Evolutionary conservation across 2,113 vertebrate species (phyloP).

Genomic region (Thamnaconus septentrionalis): DNA sequence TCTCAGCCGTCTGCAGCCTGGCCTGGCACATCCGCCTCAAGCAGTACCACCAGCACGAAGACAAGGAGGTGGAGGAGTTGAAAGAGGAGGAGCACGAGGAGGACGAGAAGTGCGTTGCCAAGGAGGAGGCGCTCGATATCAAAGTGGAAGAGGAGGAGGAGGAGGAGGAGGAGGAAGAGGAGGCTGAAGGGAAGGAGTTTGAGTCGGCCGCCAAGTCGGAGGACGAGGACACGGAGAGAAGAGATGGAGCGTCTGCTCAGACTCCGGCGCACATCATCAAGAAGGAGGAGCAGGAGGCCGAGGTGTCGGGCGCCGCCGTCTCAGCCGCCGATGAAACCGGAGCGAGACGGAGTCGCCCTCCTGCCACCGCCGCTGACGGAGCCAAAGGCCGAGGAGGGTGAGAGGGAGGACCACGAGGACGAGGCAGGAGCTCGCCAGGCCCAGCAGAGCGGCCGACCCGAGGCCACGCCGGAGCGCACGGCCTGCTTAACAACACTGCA

Average conservation of each 20-base stretch:
- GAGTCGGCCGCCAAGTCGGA: conserved; percentile 24
- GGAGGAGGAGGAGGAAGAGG: conserved; percentile 22
- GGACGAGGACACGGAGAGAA: conserved; percentile 25
- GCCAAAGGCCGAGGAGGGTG: conserved; percentile 37
- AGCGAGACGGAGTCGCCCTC: conserved; percentile 38
- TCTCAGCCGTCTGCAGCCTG: conserved; percentile 96
- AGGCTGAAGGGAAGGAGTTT: conserved; percentile 4
- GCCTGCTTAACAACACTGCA: conserved; percentile 40
- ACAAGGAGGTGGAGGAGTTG: conserved; percentile 27
- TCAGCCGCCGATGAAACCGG: conserved; percentile 30
- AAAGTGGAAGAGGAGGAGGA: conserved; percentile 45
- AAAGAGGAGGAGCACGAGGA: conserved; percentile 23
- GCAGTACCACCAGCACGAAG: conserved; percentile 83
- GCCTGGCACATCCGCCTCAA: conserved; percentile 96
- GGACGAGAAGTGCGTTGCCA: conserved; percentile 16
- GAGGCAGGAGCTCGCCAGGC: conserved; percentile 21
- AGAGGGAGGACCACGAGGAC: conserved; percentile 9
- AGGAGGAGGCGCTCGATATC: conserved; percentile 22
- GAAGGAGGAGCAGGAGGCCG: conserved; percentile 47
- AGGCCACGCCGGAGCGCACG: conserved; percentile 20
- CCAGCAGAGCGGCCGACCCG: conserved; percentile 14
- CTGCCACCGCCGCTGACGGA: conserved; percentile 21
- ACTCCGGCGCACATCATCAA: conserved; percentile 35
- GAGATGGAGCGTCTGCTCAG: conserved; percentile 15
- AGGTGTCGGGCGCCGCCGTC: conserved; percentile 32